phyloP scores from a whole-genome alignment of 2,888 invertebrate genomes.

The Sesia bembeciformis region DNA sequence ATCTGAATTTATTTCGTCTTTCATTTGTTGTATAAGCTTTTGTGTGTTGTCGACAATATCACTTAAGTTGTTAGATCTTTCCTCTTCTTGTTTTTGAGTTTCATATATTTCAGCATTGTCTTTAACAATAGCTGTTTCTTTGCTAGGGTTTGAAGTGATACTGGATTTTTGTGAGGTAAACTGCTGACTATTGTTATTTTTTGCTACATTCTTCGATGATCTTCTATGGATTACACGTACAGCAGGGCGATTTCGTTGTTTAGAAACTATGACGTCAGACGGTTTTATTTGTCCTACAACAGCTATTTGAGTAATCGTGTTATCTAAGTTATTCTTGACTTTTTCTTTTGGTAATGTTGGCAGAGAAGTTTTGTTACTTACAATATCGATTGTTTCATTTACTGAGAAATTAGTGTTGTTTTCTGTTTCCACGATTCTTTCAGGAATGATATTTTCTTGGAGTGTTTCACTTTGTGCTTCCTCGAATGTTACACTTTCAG shows the following conservation, averaged over 20 bases:
- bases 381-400: conserved; percentile 2
- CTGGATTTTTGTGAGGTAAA: background rate
- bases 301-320: background rate
- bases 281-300: background rate
- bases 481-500: background rate
- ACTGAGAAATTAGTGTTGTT: conserved; percentile 9
- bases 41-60: conserved; percentile 77
- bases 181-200: background rate
- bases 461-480: background rate
- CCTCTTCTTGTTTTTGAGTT: conserved; percentile 9
- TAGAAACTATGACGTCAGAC: background rate
- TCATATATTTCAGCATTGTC: background rate
- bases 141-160: background rate
- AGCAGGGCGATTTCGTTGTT: no score
- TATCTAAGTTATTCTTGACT: background rate
- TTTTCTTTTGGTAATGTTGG: conserved; percentile 1
- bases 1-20: conserved; percentile 76
- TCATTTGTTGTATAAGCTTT: conserved; percentile 77
- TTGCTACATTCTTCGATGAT: background rate
- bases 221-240: no score
- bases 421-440: background rate
- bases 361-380: background rate
- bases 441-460: background rate
- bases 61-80: conserved; percentile 49
- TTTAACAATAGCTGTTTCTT: background rate